Conservation (phyloP, 2,113 vertebrate genomes). For the Formicarius rufipectus region DNA sequence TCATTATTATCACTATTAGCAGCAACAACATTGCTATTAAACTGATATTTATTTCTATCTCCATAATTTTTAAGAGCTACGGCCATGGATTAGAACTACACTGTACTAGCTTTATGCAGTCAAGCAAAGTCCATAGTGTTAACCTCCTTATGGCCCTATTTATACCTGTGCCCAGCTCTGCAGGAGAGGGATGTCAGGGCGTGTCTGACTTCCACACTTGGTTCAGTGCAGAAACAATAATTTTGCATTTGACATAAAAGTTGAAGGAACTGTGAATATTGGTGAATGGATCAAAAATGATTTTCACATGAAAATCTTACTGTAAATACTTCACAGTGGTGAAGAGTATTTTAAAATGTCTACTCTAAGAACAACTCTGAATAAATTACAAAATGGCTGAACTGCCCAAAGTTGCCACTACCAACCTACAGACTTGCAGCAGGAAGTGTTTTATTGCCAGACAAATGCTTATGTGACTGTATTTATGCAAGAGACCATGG, state of each 20-base stretch:
- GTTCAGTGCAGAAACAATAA: neutral
- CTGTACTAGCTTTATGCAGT: neutral
- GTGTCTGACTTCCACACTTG: neutral
- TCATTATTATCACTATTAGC: neutral
- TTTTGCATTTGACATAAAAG: neutral
- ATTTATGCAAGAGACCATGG: neutral
- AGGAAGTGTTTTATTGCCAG: conserved; percentile 27
- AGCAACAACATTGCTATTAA: neutral
- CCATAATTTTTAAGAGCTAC: neutral
- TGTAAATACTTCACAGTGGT: conserved; percentile 27
- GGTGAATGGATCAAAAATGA: neutral
- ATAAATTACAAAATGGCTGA: conserved; percentile 32
- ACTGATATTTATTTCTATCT: neutral
- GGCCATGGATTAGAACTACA: neutral
- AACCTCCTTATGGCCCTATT: neutral
- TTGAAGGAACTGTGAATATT: neutral
- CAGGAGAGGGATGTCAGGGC: neutral
- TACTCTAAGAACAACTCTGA: neutral
- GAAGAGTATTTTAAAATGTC: conserved; percentile 37
- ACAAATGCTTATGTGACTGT: neutral
- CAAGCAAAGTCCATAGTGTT: neutral
- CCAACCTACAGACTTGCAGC: neutral
- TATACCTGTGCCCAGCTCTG: neutral
- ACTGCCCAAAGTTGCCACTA: neutral
- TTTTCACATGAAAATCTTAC: neutral